A percentile compares a stretch with the other conserved stretches of the same genome.
Evolutionary conservation across 2,113 vertebrate genomes (phyloP).

Genomic region (Oxyruncus cristatus): DNA sequence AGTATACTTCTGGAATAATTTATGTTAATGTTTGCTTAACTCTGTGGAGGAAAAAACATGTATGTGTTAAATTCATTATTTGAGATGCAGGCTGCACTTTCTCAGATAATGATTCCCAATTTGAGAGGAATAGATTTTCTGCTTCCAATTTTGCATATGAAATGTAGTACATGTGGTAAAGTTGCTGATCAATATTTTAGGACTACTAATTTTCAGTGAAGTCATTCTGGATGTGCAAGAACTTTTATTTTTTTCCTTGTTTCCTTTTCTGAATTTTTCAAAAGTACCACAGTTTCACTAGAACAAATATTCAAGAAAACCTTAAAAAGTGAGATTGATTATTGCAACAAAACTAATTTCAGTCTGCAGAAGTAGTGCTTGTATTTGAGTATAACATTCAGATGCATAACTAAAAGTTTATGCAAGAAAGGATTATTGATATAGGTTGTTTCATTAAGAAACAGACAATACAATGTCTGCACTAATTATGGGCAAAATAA

Average conservation of each 20-base stretch:
- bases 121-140: neutral
- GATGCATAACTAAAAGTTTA: neutral
- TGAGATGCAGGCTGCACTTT: neutral
- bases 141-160: neutral
- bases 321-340: neutral
- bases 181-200: neutral
- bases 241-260: fast-evolving
- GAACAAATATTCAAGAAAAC: neutral
- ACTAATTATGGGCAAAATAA: neutral
- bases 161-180: neutral
- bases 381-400: neutral
- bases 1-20: neutral
- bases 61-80: neutral
- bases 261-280: neutral
- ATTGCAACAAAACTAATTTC: neutral
- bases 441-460: neutral
- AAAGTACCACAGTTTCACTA: neutral
- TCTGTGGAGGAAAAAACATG: neutral
- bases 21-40: neutral
- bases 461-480: neutral
- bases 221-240: neutral
- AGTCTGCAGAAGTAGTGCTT: fast-evolving
- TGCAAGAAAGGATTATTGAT: neutral
- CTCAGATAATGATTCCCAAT: neutral
- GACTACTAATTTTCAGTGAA: neutral